Evolutionary conservation across 1,140 invertebrate species (phyloP), one percentile per base, ranked within the genome.

Genomic region (Pseudomyrmex cubaensis): DNA sequence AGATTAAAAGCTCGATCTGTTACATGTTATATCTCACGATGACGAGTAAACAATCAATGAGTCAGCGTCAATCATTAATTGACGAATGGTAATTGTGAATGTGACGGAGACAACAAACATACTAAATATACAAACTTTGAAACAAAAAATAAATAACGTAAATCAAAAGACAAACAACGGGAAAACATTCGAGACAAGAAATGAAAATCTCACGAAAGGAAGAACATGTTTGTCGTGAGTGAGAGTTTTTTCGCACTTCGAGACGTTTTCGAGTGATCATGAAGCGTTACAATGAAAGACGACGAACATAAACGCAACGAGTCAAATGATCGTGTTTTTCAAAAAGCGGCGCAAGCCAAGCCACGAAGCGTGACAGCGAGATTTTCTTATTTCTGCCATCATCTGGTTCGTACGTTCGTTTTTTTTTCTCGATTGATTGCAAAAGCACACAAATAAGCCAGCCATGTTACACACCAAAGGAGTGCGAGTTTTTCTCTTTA

Each of bases 1-100:
- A 86, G 84, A 54, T 72, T 82, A 64, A 74, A 91, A 91, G 90
- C 89, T 86, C 61, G 76, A 48, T 82, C 63, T 67, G 77, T 77
- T 48, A 84, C 48, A 61, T 90, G 59, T 86, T 35, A 35, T 35
- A 35, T 35, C 35, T 62, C 62, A 85, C 83, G 85, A 85, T 87
- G 73, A 88, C 82, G 73, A 82, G 75, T 83, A 82, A 88, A 77
- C 84, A 85, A 86, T 88, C 35, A 56, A 85, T 84, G 22, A 67
- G 48, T 83, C 85, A 75, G 74, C 82, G 74, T 72, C 13, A 13
- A 52, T 12, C 63, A 80, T 62, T 80, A 86, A 87, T 73, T 57
- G 75, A 87, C 25, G 63, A 8, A 67, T 74, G 73, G 20, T 50
- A 56, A 86, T 62, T 69, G 72, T 70, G 66, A 87, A 57, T 74